These are phyloP conservation scores for Pomacea canaliculata DNA, from an alignment of 2,888 invertebrate species.

Conservation along the genomic window DNA sequence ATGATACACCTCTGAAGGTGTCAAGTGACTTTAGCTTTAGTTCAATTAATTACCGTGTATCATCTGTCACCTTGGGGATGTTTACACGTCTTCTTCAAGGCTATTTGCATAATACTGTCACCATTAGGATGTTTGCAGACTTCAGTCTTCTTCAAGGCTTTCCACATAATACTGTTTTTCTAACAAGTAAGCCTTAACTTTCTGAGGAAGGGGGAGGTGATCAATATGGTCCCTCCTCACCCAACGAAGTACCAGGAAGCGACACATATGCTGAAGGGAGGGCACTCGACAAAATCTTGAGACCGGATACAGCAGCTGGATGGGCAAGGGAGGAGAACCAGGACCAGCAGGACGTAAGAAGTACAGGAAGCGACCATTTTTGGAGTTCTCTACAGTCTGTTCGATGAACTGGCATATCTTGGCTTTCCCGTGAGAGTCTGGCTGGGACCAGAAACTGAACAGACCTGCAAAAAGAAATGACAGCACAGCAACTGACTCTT, in stretches of 20 bases:
- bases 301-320: constrained; percentile 80
- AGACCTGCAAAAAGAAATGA: constrained; percentile 78
- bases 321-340: constrained; percentile 79
- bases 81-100: too few relatives aligned
- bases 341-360: constrained; percentile 79
- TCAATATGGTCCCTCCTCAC: constrained; percentile 79
- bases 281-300: constrained; percentile 79
- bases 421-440: constrained; percentile 66
- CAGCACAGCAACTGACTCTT: not conserved
- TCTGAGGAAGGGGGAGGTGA: constrained; percentile 77
- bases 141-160: constrained; percentile 47
- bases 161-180: constrained; percentile 67
- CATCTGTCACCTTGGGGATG: too few relatives aligned
- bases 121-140: too few relatives aligned
- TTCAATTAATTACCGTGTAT: too few relatives aligned
- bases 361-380: constrained; percentile 80
- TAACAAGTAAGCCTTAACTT: constrained; percentile 64
- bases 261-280: constrained; percentile 80
- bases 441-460: constrained; percentile 73
- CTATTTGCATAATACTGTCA: too few relatives aligned
- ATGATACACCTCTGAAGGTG: too few relatives aligned
- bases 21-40: too few relatives aligned
- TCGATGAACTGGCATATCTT: constrained; percentile 81
- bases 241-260: constrained; percentile 80
- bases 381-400: constrained; percentile 79